Evolutionary conservation across 2,888 invertebrate genomes (phyloP).

Genomic region (Pegoplata infirma): DNA sequence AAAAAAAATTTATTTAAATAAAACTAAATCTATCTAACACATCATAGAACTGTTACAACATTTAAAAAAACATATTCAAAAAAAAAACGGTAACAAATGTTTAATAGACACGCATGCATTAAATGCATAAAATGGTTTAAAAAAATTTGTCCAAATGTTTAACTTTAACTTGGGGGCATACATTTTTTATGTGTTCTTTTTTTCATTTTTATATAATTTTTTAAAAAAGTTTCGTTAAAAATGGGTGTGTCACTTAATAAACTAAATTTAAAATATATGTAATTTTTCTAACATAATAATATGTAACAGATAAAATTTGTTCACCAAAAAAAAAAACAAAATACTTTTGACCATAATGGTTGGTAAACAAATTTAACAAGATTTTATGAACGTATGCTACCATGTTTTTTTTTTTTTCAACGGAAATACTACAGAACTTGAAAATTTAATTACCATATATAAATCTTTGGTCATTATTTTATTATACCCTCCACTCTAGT

Average conservation of each 20-base stretch:
- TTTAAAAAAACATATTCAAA: constrained; percentile 12
- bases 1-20: constrained; percentile 8
- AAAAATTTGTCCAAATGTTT: background rate
- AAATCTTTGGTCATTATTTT: background rate
- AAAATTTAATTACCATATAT: background rate
- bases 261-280: background rate
- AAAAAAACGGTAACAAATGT: constrained; percentile 26
- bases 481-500: too few species aligned
- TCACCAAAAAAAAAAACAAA: too few species aligned
- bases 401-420: background rate
- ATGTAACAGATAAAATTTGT: background rate
- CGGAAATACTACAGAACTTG: background rate
- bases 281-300: background rate
- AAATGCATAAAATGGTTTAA: background rate
- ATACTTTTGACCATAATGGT: background rate
- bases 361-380: background rate
- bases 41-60: constrained; percentile 20
- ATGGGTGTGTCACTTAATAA: constrained; percentile 43
- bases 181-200: background rate
- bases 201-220: background rate
- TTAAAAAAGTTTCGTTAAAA: background rate
- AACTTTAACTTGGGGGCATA: background rate
- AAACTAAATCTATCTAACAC: constrained; percentile 29
- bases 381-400: background rate
- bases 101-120: constrained; percentile 39